A percentile compares a stretch with the other conserved stretches of the same genome.
Evolutionary conservation across 2,888 invertebrate species (phyloP).

Genomic region (Drosophila birchii): DNA sequence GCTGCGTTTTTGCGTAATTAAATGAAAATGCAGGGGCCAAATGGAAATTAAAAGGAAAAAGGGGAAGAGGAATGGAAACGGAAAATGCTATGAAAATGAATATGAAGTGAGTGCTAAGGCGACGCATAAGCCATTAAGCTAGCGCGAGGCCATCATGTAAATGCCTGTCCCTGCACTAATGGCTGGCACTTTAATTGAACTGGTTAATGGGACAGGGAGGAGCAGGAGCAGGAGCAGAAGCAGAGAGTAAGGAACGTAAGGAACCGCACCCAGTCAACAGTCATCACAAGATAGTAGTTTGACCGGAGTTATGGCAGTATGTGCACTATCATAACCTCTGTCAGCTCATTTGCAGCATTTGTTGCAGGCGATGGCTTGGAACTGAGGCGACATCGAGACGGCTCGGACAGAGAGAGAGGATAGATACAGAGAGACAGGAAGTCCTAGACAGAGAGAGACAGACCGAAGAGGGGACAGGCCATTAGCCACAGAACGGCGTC

Average conservation of each 20-base stretch:
- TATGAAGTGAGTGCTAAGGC: constrained; percentile 61
- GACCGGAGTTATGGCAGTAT: constrained; percentile 42
- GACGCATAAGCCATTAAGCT: constrained; percentile 65
- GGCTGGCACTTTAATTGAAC: constrained; percentile 72
- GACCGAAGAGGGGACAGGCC: constrained; percentile 34
- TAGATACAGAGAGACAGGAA: background rate
- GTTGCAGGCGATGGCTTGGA: constrained; percentile 61
- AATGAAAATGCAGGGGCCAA: constrained; percentile 59
- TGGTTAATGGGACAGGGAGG: constrained; percentile 20
- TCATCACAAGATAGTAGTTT: constrained; percentile 8
- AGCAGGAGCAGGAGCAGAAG: background rate
- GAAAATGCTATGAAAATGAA: constrained; percentile 33
- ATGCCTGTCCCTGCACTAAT: constrained; percentile 63
- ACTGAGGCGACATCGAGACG: constrained; percentile 27
- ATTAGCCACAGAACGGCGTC: constrained; percentile 41
- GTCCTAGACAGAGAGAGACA: background rate
- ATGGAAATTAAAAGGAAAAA: constrained; percentile 37
- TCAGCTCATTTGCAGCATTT: constrained; percentile 77
- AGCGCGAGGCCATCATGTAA: constrained; percentile 45
- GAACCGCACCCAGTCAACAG: constrained; percentile 53
- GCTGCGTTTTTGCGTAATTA: constrained; percentile 66
- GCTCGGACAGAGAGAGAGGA: background rate
- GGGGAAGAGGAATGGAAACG: background rate
- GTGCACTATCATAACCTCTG: constrained; percentile 68
- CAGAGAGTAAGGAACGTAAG: background rate